These are phyloP conservation scores for Hetaerina titia DNA, from an alignment of 2,888 invertebrate genomes.

Conservation along the genomic window DNA sequence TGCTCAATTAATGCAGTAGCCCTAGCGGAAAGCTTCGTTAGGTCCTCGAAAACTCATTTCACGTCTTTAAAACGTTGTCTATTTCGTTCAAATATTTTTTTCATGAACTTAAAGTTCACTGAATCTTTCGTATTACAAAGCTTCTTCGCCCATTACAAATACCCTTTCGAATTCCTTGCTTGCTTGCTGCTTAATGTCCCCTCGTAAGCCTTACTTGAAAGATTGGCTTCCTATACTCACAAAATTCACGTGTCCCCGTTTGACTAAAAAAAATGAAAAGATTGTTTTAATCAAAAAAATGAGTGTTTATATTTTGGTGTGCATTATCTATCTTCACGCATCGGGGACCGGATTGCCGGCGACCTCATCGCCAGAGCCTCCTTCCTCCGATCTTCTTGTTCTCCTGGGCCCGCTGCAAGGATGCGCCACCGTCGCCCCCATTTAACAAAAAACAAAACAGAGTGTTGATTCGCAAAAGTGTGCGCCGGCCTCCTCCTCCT, in stretches of 20 bases:
- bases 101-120: no score
- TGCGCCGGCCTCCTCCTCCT: constrained; percentile 33
- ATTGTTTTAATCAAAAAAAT: neutral
- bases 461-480: constrained; percentile 22
- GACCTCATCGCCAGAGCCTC: neutral
- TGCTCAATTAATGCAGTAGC: neutral
- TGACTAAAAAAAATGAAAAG: neutral
- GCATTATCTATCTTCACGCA: neutral
- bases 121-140: neutral
- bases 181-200: neutral
- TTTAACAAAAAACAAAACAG: neutral
- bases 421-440: constrained; percentile 5
- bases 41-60: neutral
- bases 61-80: neutral
- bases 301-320: neutral
- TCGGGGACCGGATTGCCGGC: neutral
- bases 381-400: neutral
- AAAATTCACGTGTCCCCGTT: neutral
- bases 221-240: neutral
- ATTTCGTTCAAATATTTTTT: neutral
- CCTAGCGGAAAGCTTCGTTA: neutral
- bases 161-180: neutral
- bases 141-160: neutral
- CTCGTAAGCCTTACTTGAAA: neutral
- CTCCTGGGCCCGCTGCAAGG: neutral